These are phyloP conservation scores for Triplophysa siluroides DNA, from an alignment of 2,113 vertebrate genomes.

Conservation along the genomic window DNA sequence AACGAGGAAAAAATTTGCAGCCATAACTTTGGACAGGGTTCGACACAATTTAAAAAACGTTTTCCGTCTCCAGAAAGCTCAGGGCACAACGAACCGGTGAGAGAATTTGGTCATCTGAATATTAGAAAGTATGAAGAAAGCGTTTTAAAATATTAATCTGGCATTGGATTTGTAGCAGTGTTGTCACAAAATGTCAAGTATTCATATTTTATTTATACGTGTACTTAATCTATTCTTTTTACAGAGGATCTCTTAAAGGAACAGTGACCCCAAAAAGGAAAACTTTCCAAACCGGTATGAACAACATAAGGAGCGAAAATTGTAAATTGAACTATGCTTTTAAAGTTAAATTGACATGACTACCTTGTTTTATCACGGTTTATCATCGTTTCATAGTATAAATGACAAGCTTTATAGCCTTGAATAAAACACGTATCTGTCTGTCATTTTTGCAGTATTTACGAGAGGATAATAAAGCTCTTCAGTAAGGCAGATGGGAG, in stretches of 20 bases:
- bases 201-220: too few species aligned
- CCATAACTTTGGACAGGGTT: neutral
- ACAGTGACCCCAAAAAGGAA: neutral
- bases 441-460: slow-evolving; percentile 12
- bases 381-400: neutral
- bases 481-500: slow-evolving; percentile 7
- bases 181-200: neutral
- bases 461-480: slow-evolving; percentile 18
- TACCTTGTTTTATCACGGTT: neutral
- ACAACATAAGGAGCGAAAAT: neutral
- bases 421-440: neutral
- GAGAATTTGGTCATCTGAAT: slow-evolving; percentile 12
- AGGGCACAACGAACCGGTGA: slow-evolving; percentile 1
- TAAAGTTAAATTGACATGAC: neutral
- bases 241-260: neutral
- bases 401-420: neutral
- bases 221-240: too few species aligned
- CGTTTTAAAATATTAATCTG: slow-evolving; percentile 1
- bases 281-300: too few species aligned
- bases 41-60: slow-evolving; percentile 24
- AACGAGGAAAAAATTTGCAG: slow-evolving; percentile 29
- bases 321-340: neutral
- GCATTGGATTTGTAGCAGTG: slow-evolving; percentile 2
- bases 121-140: slow-evolving; percentile 10
- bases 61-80: slow-evolving; percentile 7